Evolutionary conservation across 2,113 vertebrate species (phyloP).

Genomic region (Psittacus erithacus): DNA sequence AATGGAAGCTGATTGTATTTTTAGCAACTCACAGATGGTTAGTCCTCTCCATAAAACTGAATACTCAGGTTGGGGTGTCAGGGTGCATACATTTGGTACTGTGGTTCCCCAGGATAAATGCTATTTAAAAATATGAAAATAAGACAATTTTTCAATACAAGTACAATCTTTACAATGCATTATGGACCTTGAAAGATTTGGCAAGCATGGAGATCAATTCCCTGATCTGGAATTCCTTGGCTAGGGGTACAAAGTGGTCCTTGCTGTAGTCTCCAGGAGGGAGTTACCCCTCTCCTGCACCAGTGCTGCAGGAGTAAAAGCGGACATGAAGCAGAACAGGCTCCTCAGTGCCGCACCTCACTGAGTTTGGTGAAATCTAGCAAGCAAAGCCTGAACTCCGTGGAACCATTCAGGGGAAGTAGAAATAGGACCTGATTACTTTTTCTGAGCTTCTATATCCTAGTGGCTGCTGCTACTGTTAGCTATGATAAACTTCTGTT

Average conservation of each 20-base stretch:
- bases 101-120: neutral
- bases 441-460: constrained; percentile 22
- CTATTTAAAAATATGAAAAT: neutral
- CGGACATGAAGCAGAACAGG: neutral
- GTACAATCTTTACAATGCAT: neutral
- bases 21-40: neutral
- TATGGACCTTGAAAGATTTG: neutral
- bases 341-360: neutral
- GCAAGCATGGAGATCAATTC: neutral
- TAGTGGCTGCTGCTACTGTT: constrained; percentile 48
- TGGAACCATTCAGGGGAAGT: neutral
- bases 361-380: neutral
- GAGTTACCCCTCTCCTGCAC: neutral
- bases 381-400: neutral
- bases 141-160: neutral
- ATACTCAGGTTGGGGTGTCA: neutral
- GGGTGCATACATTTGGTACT: neutral
- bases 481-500: constrained; percentile 27
- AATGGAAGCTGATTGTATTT: neutral
- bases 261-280: neutral
- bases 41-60: neutral
- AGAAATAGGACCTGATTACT: neutral
- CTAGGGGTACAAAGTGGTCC: neutral
- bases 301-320: neutral
- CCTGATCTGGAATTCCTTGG: constrained; percentile 11